Base-by-base conservation (phyloP, 2,888 invertebrate species). In the Bombylius major region DNA sequence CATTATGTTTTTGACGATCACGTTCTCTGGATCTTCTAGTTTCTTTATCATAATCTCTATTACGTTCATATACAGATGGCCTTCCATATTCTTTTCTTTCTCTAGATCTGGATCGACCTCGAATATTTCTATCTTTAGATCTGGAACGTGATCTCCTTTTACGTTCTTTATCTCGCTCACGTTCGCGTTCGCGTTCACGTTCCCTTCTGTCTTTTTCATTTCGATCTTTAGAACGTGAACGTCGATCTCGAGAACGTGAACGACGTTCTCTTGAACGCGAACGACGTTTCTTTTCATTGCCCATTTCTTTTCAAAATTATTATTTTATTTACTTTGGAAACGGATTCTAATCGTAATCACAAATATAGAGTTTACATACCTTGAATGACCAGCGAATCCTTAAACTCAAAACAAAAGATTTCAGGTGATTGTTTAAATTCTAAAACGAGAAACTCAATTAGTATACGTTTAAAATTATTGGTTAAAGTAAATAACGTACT, bases 231-330 rank as follows among this genome's bases (percentile, higher is more conserved):
- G 78, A 78, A 55, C 78, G 76, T 31, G 78, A 79, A 8, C 79
- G 73, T 13, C 77, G 67, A 59, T 79, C 23, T 23, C 23, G 23
- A 23, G 54, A 54, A 23, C 23, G 23, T 23, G 23, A 23, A 23
- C 23, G 23, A 13, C 57, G 56, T 36, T 73, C 72, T 5, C 70
- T 70, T 3, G 78, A 78, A 55, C 78, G 76, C 23, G 78, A 79
- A 7, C 79, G 72, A 13, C 77, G 67, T 59, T 79, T 78, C 63
- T 79, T 79, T 52, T 79, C 79, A 57, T 75, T 73, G 3, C 70
- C 77, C 72, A 73, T 72, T 60, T 46, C 32, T 47, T 12, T 23
- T 23, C 3, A 2, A 23, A 23, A 23, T 23, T 36, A n/a, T n/a
- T n/a, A n/a, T n/a, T 42, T 51, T 51, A 36, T 23, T 42, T n/a